A percentile compares a stretch with the other conserved stretches of the same genome.
phyloP scores from a whole-genome alignment of 2,113 vertebrate species.

The Bujurquina vittata region DNA sequence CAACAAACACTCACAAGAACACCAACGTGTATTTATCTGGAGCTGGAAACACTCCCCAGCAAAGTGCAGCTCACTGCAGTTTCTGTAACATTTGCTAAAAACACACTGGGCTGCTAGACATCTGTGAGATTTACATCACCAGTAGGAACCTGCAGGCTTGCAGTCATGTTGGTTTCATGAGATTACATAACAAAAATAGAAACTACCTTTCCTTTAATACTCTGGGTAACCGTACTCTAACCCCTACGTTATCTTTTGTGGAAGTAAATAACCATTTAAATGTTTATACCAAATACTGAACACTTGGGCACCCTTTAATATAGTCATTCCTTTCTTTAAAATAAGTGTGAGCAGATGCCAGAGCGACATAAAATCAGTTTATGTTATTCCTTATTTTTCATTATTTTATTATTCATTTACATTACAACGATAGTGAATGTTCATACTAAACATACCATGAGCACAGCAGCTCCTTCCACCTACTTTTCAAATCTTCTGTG shows the following conservation, averaged over 20 bases:
- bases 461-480: neutral
- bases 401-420: neutral
- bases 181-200: neutral
- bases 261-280: neutral
- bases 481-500: neutral
- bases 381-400: neutral
- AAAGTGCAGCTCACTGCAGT: neutral
- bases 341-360: neutral
- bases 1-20: neutral
- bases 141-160: neutral
- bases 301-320: neutral
- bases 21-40: neutral
- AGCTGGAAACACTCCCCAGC: neutral
- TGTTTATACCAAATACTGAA: neutral
- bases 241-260: neutral
- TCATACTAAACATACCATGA: neutral
- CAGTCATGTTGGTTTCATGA: neutral
- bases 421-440: neutral
- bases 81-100: neutral
- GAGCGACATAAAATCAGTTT: neutral
- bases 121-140: neutral
- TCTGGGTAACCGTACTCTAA: neutral
- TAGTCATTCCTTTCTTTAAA: neutral
- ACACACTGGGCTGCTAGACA: neutral
- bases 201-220: neutral